Evolutionary conservation across 2,888 invertebrate genomes (phyloP), one percentile per base, ranked within the genome.

Genomic region (Tetrapedia diversipes): DNA sequence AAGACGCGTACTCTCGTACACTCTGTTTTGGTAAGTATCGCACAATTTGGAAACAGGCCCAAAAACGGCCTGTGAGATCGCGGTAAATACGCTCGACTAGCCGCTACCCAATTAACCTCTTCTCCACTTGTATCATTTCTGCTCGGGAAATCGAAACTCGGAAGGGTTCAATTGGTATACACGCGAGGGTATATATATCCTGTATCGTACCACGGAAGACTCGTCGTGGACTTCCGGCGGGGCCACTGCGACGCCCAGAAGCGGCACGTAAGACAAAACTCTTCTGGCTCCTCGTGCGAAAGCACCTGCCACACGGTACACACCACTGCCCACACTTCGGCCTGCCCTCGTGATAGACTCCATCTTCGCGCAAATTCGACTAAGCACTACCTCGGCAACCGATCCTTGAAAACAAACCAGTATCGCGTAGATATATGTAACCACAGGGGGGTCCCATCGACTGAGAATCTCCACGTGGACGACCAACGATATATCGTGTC

Each of bases 291-390:
- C 90, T 16, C 90, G 85, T 37, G 87, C 87, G 60, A 91, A 85
- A 51, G 87, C 86, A 73, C 90, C 87, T 47, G 89, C 90, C 53
- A 88, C 89, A 66, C 89, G 87, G 84, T 80, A 91, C 61, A 91
- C 86, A 72, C 91, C 91, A 72, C 82, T 87, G 79, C 89, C 81
- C 74, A 91, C 83, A 77, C 86, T 86, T 83, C 90, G 90, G 64
- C 91, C 89, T 75, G 88, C 90, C 82, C 86, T 90, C 83, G 88
- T 84, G 82, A 91, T 83, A 47, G 91, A 89, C 81, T 91, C 91
- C 91, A 91, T 91, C 61, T 66, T 53, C 47, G 27, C 6, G 49
- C 32, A n/a, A 34, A 39, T 45, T 45, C 19, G 51, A 19, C 16
- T n/a, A n/a, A n/a, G 7, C 74, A 37, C 65, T 34, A 43, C 27